Evolutionary conservation across 2,888 invertebrate species (phyloP), one percentile per base, ranked within the genome.

Genomic region (Desoria tigrina): DNA sequence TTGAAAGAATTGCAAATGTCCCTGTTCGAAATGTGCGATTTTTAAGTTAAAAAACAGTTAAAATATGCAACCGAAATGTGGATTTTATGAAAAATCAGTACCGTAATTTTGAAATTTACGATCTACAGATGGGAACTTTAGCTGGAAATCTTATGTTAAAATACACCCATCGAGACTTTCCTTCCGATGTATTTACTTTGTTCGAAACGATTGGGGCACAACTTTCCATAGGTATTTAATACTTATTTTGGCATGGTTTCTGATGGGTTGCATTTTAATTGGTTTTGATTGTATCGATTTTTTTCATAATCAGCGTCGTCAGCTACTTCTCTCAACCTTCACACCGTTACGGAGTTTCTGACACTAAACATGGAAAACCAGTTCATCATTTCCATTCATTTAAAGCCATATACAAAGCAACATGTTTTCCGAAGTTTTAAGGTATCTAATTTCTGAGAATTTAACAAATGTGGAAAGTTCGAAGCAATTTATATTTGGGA

Each of bases 21-120:
- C 86, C 88, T 24, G 86, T 90, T 1, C 83, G 89, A 78, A 90
- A 90, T 81, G 88, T n/a, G n/a, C n/a, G n/a, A n/a, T n/a, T n/a
- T n/a, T n/a, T n/a, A n/a, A n/a, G n/a, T n/a, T 89, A 79, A 83
- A n/a, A n/a, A n/a, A n/a, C n/a, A n/a, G n/a, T n/a, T n/a, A n/a
- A n/a, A n/a, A n/a, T n/a, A n/a, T n/a, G n/a, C n/a, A n/a, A n/a
- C n/a, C n/a, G n/a, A n/a, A n/a, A n/a, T n/a, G n/a, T n/a, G n/a
- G n/a, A n/a, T n/a, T n/a, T n/a, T n/a, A n/a, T n/a, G n/a, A n/a
- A n/a, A n/a, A n/a, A n/a, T n/a, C n/a, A n/a, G n/a, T n/a, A n/a
- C n/a, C 27, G 23, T 24, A 59, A 59, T 21, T 51, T 14, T 27
- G 37, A 6, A 49, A 32, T 32, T n/a, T 9, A 51, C 28, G n/a